Base-by-base conservation (phyloP, 2,797 vertebrate species). In the Pseudotriccus pelzelni region DNA sequence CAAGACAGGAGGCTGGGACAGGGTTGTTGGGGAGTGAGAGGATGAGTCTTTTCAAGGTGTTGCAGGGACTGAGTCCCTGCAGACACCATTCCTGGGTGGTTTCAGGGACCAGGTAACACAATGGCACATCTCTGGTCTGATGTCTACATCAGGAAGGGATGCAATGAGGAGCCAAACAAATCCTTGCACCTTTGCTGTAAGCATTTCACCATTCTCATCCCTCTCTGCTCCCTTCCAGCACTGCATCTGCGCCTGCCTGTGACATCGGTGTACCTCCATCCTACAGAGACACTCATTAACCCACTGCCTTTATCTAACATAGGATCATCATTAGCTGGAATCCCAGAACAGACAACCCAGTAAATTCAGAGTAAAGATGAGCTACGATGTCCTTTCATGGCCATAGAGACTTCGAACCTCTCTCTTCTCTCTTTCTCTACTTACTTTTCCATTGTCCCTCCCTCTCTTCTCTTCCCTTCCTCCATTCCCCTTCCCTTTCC, bases 341-440 rank as follows among this genome's bases (percentile, higher is more conserved):
- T 30, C 12, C 20, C 27, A 30, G 27, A 80, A 77, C 5, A 63
- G 44, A 16, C 1, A 24, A 36, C 12, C 5, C n/a, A 23, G 18
- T 27, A 43, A 49, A 72, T 60, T 73, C 60, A 50, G 53, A 84
- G 44, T 49, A 34, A 87, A 47, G 27, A 50, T 46, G 69, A 86
- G 18, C 5, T 36, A 19, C 0, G 0, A 5, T 25, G 39, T 59
- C 20, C 7, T 86, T 82, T 55, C 3, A 1, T 39, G n/a, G 12
- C 11, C 21, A 7, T 5, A 82, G 58, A 81, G 23, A 32, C 10
- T 47, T 66, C 34, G 69, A 43, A 50, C 12, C 7, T 50, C 21
- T 8, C 4, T 17, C 7, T 30, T 24, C 18, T 28, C 8, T 21
- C 6, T 16, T 16, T 7, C 11, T 32, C 34, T 66, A 15, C 50